Percentiles rank a stretch among this genome's conserved stretches.
Conservation (phyloP, 2,113 vertebrate genomes). For the Misgurnus anguillicaudatus region DNA sequence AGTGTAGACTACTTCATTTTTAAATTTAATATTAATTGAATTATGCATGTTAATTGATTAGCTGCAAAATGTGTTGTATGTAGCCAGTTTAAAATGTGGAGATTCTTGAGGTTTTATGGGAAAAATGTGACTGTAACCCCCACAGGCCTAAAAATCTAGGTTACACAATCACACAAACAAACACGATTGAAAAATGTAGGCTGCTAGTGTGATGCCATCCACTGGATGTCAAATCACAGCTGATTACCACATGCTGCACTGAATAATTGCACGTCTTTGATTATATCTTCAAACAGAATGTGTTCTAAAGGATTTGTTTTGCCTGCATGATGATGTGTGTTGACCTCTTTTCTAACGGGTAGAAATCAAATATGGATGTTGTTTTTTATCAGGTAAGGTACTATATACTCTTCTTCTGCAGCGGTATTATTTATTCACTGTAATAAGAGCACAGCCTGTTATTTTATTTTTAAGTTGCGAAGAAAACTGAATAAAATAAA, state of each 20-base stretch:
- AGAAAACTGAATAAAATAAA: background rate
- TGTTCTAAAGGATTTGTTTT: conserved; percentile 39
- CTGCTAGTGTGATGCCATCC: conserved; percentile 17
- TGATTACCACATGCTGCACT: conserved; percentile 44
- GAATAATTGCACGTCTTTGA: conserved; percentile 42
- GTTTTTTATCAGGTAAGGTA: conserved; percentile 6
- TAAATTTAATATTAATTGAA: no score
- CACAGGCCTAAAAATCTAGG: background rate
- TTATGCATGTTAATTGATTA: no score
- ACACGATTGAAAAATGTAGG: background rate
- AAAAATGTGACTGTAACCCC: background rate
- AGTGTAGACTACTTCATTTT: no score
- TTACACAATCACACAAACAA: conserved; percentile 26
- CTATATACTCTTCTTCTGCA: background rate
- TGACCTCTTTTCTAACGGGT: conserved; percentile 17
- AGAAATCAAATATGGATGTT: conserved; percentile 10
- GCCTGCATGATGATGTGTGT: background rate
- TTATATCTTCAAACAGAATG: conserved; percentile 38
- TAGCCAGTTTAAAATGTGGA: background rate
- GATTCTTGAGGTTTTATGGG: background rate
- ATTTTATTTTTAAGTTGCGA: background rate
- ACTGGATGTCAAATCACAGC: conserved; percentile 15
- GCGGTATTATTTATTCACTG: background rate
- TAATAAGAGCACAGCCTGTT: no score
- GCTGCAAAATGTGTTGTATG: no score